These are phyloP conservation scores for Rhinogobio ventralis DNA, from an alignment of 2,797 vertebrate genomes.

Conservation along the genomic window DNA sequence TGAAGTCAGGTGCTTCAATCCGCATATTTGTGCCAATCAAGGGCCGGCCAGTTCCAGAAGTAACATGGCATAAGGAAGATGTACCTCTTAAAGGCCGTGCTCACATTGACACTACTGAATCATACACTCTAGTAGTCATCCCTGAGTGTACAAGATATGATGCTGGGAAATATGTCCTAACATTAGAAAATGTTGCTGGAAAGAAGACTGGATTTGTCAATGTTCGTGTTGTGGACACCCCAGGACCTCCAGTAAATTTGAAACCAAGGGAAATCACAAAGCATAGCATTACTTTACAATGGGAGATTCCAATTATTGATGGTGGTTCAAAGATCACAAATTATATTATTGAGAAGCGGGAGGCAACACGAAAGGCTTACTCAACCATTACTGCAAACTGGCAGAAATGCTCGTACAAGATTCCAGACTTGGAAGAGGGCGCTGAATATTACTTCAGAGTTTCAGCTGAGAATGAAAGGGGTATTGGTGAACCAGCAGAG, in stretches of 20 bases:
- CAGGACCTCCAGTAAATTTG: constrained; percentile 93
- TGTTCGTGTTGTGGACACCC: constrained; percentile 94
- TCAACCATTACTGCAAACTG: constrained; percentile 90
- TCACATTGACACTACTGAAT: constrained; percentile 95
- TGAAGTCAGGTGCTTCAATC: constrained; percentile 92
- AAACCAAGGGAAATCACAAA: constrained; percentile 94
- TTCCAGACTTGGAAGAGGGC: constrained; percentile 89
- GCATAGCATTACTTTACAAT: constrained; percentile 92
- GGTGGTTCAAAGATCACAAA: constrained; percentile 96
- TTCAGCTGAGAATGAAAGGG: constrained; percentile 95
- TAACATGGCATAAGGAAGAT: constrained; percentile 95
- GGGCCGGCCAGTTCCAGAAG: constrained; percentile 92
- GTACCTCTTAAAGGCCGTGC: constrained; percentile 89
- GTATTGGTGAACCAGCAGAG: constrained; percentile 94
- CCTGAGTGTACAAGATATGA: constrained; percentile 97
- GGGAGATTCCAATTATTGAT: constrained; percentile 98
- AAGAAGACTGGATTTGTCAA: constrained; percentile 98
- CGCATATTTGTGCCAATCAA: constrained; percentile 96
- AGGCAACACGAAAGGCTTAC: constrained; percentile 95
- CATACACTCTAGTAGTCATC: constrained; percentile 92
- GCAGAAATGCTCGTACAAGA: constrained; percentile 93
- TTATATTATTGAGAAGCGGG: constrained; percentile 96
- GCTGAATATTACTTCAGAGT: constrained; percentile 97
- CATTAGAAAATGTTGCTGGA: constrained; percentile 95
- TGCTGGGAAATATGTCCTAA: constrained; percentile 95